A percentile compares a stretch with the other conserved stretches of the same genome.
Evolutionary conservation across 2,888 invertebrate species (phyloP).

Genomic region (Aphelenchoides bicaudatus): DNA sequence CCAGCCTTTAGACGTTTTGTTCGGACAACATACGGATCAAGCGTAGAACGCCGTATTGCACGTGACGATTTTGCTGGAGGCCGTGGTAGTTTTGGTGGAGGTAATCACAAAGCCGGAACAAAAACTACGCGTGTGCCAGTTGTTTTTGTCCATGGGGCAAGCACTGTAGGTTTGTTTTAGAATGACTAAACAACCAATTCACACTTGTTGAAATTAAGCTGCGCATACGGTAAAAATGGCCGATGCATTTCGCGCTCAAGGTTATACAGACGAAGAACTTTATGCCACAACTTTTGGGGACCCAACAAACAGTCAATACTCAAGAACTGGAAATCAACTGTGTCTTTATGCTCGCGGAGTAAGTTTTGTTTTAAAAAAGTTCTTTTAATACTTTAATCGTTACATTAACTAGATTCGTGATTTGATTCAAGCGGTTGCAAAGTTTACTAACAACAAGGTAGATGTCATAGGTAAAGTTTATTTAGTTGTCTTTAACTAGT

Average conservation of each 20-base stretch:
- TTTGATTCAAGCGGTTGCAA: constrained; percentile 6
- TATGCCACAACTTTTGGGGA: constrained; percentile 24
- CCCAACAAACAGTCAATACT: background rate
- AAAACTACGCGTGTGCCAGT: constrained; percentile 21
- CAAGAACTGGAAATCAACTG: background rate
- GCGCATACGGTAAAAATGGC: constrained; percentile 21
- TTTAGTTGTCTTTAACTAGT: too few species aligned
- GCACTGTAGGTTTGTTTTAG: background rate
- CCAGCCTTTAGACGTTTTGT: constrained; percentile 7
- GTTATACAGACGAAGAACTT: constrained; percentile 20
- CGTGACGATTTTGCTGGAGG: constrained; percentile 22
- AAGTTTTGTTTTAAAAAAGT: constrained; percentile 1
- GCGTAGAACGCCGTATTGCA: constrained; percentile 19
- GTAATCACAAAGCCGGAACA: constrained; percentile 19
- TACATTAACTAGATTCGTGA: background rate
- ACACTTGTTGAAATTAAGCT: constrained; percentile 1
- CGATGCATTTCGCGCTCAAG: too few species aligned
- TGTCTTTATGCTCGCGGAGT: background rate
- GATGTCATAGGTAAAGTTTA: constrained; percentile 9
- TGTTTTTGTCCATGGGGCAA: constrained; percentile 21
- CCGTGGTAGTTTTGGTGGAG: constrained; percentile 20
- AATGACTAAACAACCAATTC: background rate
- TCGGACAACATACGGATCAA: background rate
- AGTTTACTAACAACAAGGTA: constrained; percentile 5
- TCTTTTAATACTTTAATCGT: background rate